phyloP scores from a whole-genome alignment of 2,113 vertebrate genomes.

The Vulpes vulpes region DNA sequence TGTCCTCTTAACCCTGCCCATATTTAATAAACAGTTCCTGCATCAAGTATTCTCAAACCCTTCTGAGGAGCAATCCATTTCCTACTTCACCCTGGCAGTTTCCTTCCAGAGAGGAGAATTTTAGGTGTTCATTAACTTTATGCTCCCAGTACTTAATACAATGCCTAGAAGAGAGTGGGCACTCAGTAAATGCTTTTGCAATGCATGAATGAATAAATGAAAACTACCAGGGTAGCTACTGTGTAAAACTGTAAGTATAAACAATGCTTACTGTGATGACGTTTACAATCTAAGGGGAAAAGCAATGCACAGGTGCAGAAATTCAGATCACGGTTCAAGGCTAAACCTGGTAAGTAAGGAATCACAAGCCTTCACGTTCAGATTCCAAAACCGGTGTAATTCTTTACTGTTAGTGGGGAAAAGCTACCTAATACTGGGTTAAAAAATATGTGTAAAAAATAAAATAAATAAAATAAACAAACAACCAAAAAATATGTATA shows the following conservation, averaged over 20 bases:
- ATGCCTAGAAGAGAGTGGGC: not conserved
- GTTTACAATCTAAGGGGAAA: not conserved
- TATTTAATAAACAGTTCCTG: not conserved
- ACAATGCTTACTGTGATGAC: not conserved
- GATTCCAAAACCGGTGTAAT: not conserved
- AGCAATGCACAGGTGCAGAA: not conserved
- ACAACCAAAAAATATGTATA: no score
- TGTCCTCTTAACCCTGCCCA: not conserved
- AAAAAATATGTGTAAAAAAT: not conserved
- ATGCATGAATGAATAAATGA: not conserved
- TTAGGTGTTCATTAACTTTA: not conserved
- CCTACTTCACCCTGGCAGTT: not conserved
- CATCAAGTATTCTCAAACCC: not conserved
- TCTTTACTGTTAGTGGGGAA: not conserved
- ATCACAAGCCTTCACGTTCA: not conserved
- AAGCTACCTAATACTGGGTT: not conserved
- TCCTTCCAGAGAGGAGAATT: not conserved
- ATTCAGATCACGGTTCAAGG: not conserved
- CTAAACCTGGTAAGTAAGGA: not conserved
- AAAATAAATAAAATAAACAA: no score
- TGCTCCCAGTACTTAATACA: not conserved
- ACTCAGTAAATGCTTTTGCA: not conserved
- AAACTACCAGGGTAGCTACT: not conserved
- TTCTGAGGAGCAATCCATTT: not conserved
- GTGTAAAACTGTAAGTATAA: not conserved